Base-by-base conservation (phyloP, 1,140 invertebrate genomes). In the Elymnias hypermnestra region DNA sequence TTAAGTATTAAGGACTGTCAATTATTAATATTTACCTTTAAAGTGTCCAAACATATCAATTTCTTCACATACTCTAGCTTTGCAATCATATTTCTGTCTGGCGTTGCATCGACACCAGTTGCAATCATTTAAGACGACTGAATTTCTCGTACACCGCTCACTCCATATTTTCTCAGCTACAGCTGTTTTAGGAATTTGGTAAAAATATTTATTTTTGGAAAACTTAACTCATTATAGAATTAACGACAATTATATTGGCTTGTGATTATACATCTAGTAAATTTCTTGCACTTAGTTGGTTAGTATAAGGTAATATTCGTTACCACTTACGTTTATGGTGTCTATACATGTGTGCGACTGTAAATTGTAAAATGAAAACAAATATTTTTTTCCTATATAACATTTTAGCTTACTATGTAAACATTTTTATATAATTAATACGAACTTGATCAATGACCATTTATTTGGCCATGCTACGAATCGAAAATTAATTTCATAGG, bases 1-100 rank as follows among this genome's bases (percentile, higher is more conserved):
- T n/a, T n/a, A n/a, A n/a, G n/a, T n/a, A n/a, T n/a, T n/a, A n/a
- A n/a, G n/a, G n/a, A n/a, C n/a, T n/a, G n/a, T n/a, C n/a, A n/a
- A n/a, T n/a, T n/a, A n/a, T n/a, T n/a, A n/a, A n/a, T n/a, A n/a
- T n/a, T 21, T 21, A 77, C 76, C 76, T 52, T 76, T 78, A 36
- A 81, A 83, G 26, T 79, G 76, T 39, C 74, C 74, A 38, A 81
- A 83, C 65, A 66, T 65, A 10, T 83, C 78, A 2, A 83, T 63
- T 9, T 63, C 51, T 1, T 45, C 25, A 40, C 75, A 83, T 4
- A 45, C 39, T 0, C 75, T 57, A 6, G 68, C 63, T 4, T 63
- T 48, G 39, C 78, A 83, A 0, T 35, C 38, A 40, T 59, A 83
- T 7, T 40, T 19, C 1, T 52, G 36, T 0, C 48, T 52, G 3